A percentile compares a stretch with the other conserved stretches of the same genome.
Evolutionary conservation across 2,888 invertebrate species (phyloP).

Genomic region (Chaitophorus viminalis): DNA sequence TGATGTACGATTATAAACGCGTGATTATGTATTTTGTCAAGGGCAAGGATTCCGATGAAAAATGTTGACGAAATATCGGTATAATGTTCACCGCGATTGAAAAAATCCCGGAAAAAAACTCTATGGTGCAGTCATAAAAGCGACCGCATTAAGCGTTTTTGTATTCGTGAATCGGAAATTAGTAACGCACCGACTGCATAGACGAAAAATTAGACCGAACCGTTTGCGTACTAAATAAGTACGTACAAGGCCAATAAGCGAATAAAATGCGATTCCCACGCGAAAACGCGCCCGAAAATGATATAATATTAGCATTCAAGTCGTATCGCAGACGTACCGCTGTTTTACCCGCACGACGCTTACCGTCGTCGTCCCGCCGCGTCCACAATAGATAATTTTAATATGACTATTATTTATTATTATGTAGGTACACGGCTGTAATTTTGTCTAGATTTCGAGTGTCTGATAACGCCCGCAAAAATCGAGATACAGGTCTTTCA

Average conservation of each 20-base stretch:
- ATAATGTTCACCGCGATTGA: neutral
- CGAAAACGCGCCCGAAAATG: slow-evolving; percentile 9
- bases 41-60: neutral
- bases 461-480: neutral
- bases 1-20: neutral
- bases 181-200: neutral
- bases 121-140: neutral
- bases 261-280: slow-evolving; percentile 18
- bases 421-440: neutral
- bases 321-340: neutral
- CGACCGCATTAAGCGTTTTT: neutral
- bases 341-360: too few species aligned
- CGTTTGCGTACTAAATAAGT: neutral
- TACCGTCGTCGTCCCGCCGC: too few species aligned
- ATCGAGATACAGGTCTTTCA: too few species aligned
- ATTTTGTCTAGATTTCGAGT: neutral
- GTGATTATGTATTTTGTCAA: neutral
- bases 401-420: neutral
- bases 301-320: slow-evolving; percentile 25
- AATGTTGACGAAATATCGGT: neutral
- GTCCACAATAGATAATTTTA: neutral
- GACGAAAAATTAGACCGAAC: slow-evolving; percentile 2
- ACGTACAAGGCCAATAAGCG: neutral
- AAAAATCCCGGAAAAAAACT: neutral
- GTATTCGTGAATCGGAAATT: neutral